Base-by-base conservation (phyloP, 2,797 vertebrate genomes). In the Centroberyx gerrardi region DNA sequence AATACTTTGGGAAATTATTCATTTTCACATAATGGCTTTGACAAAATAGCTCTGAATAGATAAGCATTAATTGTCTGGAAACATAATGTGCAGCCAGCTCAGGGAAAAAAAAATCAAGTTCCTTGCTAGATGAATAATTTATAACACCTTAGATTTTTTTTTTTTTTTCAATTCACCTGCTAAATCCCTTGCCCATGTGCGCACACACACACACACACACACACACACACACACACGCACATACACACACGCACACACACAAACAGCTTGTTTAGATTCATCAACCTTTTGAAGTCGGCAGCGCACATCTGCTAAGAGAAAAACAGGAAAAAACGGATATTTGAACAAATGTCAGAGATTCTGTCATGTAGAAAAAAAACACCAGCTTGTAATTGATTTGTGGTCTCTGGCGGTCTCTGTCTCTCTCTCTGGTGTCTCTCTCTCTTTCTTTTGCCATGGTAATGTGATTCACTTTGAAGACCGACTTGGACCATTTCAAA, bases 121-220 rank as follows among this genome's bases (percentile, higher is more conserved):
- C 9, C 61, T 77, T 62, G 2, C 29, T 48, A 10, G 60, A 67
- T 81, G 44, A 86, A 75, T 71, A 59, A 74, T 54, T 72, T 42
- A 64, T 61, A 70, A 8, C 40, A 52, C 3, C 31, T 3, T 22
- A n/a, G 44, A 40, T 15, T 44, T 56, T 52, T 3, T 51, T 31
- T 2, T 18, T 18, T 4, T 46, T 63, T 22, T 7, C 6, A 14
- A 17, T 44, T 2, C 14, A 44, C 22, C 0, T 28, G 36, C 42
- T 15, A 10, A 27, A 6, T 6, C 13, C 7, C 13, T 7, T 15
- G 27, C 8, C 14, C 22, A 29, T 1, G 15, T 12, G 51, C 3
- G n/a, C 17, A 56, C 17, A 42, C 38, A 44, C 53, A 55, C 2
- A 4, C 64, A 56, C 64, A 29, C 22, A 44, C 9, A 13, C 64